Conservation (phyloP, 2,888 invertebrate species). For the Chesias legatella region DNA sequence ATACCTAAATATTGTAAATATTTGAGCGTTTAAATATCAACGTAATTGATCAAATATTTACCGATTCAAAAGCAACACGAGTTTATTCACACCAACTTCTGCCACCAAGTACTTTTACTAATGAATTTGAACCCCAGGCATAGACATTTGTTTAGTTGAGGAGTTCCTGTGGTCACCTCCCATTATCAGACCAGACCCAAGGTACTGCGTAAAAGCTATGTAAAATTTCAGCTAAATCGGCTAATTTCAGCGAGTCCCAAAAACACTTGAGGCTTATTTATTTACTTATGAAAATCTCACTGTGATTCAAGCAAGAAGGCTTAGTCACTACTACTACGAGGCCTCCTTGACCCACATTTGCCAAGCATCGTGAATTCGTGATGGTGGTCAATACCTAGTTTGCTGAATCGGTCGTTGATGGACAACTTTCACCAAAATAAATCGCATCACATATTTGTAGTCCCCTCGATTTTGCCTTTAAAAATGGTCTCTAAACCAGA, state of each 20-base stretch:
- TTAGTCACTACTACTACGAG: constrained; percentile 54
- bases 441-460: constrained; percentile 34
- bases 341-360: constrained; percentile 71
- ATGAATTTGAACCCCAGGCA: no score
- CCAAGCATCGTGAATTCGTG: constrained; percentile 55
- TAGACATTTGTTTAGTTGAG: no score
- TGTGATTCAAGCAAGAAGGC: constrained; percentile 47
- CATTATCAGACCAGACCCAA: no score
- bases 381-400: constrained; percentile 54
- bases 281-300: constrained; percentile 39
- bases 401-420: constrained; percentile 49
- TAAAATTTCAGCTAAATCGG: no score
- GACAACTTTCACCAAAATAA: constrained; percentile 73
- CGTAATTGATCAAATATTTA: no score
- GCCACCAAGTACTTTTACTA: no score
- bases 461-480: constrained; percentile 37
- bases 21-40: no score
- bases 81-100: no score
- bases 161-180: no score
- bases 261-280: constrained; percentile 33
- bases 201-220: no score
- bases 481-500: constrained; percentile 15
- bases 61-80: no score
- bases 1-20: no score
- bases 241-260: constrained; percentile 21